phyloP scores from a whole-genome alignment of 2,113 vertebrate genomes.

The Cairina moschata region DNA sequence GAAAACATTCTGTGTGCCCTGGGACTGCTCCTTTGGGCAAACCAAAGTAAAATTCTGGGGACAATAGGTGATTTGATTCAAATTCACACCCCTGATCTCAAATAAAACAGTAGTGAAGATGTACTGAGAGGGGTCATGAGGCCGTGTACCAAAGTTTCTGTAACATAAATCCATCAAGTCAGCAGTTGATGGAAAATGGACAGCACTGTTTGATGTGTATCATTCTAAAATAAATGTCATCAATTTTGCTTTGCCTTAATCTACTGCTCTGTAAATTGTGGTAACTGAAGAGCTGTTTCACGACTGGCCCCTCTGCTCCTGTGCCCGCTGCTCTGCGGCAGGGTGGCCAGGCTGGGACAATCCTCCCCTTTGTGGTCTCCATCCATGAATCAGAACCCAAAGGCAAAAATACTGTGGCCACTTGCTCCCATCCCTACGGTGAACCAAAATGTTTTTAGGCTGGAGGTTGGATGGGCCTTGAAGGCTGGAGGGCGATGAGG shows the following conservation, averaged over 20 bases:
- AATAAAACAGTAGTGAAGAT: neutral
- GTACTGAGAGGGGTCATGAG: neutral
- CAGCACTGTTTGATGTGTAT: neutral
- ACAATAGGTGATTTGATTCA: neutral
- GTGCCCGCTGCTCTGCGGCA: rapidly evolving
- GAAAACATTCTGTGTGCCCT: neutral
- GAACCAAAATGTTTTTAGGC: neutral
- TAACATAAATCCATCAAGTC: neutral
- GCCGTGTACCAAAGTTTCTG: neutral
- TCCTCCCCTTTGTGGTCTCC: neutral
- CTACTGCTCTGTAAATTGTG: neutral
- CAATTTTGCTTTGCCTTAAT: neutral
- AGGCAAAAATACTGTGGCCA: neutral
- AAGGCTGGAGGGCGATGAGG: neutral
- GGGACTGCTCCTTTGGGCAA: neutral
- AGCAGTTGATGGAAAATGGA: neutral
- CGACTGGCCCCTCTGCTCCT: neutral
- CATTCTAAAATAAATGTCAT: neutral
- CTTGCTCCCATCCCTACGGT: neutral
- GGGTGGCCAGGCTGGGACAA: neutral
- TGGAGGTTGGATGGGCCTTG: neutral
- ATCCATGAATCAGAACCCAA: neutral
- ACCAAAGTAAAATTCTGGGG: neutral
- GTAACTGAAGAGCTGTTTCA: neutral
- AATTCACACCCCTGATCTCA: neutral